Conservation (phyloP, 2,113 vertebrate genomes). For the Crotalus viridis region DNA sequence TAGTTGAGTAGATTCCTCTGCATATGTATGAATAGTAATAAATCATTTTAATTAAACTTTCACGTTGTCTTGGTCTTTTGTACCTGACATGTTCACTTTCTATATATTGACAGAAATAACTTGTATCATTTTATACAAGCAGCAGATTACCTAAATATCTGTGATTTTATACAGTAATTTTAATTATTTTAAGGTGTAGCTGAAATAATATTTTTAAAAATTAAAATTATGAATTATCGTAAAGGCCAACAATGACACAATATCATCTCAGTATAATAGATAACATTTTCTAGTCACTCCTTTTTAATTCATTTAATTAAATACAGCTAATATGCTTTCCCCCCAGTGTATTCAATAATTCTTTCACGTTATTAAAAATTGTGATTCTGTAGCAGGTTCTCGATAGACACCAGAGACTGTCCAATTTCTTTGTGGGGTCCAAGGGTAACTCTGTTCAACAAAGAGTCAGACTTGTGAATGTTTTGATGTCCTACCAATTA, state of each 20-base stretch:
- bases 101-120: slow-evolving; percentile 4
- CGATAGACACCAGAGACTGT: background rate
- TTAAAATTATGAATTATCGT: background rate
- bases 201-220: background rate
- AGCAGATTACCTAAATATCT: background rate
- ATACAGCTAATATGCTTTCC: background rate
- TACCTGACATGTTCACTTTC: background rate
- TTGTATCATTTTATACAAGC: slow-evolving; percentile 13
- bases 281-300: slow-evolving; percentile 20
- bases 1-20: background rate
- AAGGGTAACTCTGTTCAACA: background rate
- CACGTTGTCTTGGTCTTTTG: background rate
- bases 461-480: background rate
- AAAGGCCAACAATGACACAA: background rate
- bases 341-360: background rate
- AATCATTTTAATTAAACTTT: background rate
- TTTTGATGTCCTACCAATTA: background rate
- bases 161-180: background rate
- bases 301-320: background rate
- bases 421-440: background rate
- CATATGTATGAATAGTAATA: background rate
- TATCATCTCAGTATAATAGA: background rate
- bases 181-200: background rate
- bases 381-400: background rate
- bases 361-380: background rate